A percentile compares a stretch with the other conserved stretches of the same genome.
phyloP scores from a whole-genome alignment of 53 echinoderm and acorn worm species.

The Apostichopus leukothele region DNA sequence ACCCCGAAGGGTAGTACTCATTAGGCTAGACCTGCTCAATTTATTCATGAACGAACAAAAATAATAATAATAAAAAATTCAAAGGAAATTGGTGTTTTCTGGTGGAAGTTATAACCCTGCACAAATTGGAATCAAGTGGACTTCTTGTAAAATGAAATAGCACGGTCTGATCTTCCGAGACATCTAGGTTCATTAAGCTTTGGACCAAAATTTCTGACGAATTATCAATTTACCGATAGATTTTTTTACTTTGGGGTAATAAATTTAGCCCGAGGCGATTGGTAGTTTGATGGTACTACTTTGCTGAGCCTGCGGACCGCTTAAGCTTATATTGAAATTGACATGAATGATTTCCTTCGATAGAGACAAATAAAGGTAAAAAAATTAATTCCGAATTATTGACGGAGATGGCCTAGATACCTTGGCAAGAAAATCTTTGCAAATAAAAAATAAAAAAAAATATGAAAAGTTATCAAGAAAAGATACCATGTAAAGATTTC shows the following conservation, averaged over 20 bases:
- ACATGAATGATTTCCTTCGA: neutral
- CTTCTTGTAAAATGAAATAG: conserved; percentile 2
- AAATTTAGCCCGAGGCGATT: neutral
- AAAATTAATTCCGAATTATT: conserved; percentile 2
- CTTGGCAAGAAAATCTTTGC: neutral
- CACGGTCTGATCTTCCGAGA: conserved; percentile 1
- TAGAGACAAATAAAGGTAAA: conserved; percentile 1
- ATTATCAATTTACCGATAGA: conserved; percentile 38
- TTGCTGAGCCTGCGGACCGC: conserved; percentile 3
- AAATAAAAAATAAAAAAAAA: neutral
- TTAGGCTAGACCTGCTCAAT: neutral
- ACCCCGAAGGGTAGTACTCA: neutral
- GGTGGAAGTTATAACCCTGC: neutral
- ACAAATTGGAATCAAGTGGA: neutral
- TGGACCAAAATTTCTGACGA: conserved; percentile 7
- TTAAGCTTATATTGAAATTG: conserved; percentile 11
- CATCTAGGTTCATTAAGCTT: conserved; percentile 14
- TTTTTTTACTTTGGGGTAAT: neutral
- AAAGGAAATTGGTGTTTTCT: conserved; percentile 22
- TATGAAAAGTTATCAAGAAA: neutral
- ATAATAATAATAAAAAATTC: neutral
- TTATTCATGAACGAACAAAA: neutral
- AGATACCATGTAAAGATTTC: neutral
- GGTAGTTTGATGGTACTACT: neutral
- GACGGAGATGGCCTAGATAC: neutral